Evolutionary conservation across 2,888 invertebrate species (phyloP), one percentile per base, ranked within the genome.

Genomic region (Cephus spinipes): DNA sequence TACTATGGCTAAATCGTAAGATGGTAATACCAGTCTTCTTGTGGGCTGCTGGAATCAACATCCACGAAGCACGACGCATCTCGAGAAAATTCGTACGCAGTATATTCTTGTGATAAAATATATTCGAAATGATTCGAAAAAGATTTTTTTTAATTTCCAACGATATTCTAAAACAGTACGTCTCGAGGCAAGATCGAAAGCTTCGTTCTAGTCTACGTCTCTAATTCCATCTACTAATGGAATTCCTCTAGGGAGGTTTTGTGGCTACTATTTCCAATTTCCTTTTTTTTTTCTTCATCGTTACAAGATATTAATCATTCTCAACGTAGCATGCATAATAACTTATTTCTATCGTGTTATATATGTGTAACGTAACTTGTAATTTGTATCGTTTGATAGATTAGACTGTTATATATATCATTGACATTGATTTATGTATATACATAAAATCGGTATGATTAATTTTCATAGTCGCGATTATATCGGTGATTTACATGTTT

Each of bases 21-120:
- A 78, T 78, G 73, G 75, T 78, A 71, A 78, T 75, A 78, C 78
- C 78, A 78, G 78, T 78, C 78, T 78, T 77, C 69, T 69, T 75
- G 68, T 73, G 71, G 76, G 77, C 73, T 73, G 73, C 78, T 76
- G 73, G 40, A 23, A 55, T 76, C 30, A 78, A 78, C 68, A 78
- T 76, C 71, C 35, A 73, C 73, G 75, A 78, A 78, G 73, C 73
- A 75, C 75, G 74, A 76, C 31, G 55, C 73, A 73, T 69, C 75
- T 75, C 71, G 34, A 55, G 34, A 23, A 73, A 4, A 68, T 71
- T 33, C 74, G 35, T 33, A 15, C 32, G 12, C 32, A 12, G 4
- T 0, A 71, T 30, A 31, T 2, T 71, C 12, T 3, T 11, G 15
- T 4, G 31, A 11, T 71, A 30, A 4, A 71, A 15, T 1, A 12